Evolutionary conservation across 30 jellyfish, hydroid and myxozoan genomes (phyloP), one percentile per base, ranked within the genome.

Genomic region (Mastigias papua): DNA sequence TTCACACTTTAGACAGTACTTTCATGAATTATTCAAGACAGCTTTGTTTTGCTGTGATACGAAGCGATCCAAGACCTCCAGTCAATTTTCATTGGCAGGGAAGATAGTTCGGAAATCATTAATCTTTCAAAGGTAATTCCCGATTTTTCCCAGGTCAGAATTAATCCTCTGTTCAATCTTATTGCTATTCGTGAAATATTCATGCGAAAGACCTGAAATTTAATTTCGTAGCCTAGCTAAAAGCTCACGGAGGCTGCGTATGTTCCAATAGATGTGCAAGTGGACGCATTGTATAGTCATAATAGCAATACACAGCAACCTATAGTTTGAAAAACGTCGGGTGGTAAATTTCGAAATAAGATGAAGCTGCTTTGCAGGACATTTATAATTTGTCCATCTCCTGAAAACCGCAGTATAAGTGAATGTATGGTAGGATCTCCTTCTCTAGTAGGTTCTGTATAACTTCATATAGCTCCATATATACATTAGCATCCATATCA

Each of bases 81-180:
- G 23, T 25, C 27, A 54, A 19, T 54, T 46, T 54, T 54, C 27
- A 54, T 54, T 54, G 67, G 26, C 27, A 3, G 9, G 67, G 27
- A 54, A 54, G 67, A 21, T 25, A 54, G 3, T 19, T 11, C 23
- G 27, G 23, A 54, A 54, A 16, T 54, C 67, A 54, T 5, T 21
- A 54, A 54, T 54, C 67, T 54, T 54, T 54, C 25, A 54, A 54
- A 54, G 23, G 27, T 21, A 54, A 21, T 54, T 54, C 67, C 27
- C 67, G 3, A 42, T 6, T 54, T 54, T 54, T 21, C 67, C 25
- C 67, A 54, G 67, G 67, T 54, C 67, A 54, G 9, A 54, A 54
- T 54, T 54, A 54, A 54, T 54, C 67, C 67, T 19, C 67, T 11
- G 20, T 21, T 54, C 67, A 54, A 54, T 54, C 67, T 54, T 54